Evolutionary conservation across 64 coral and sea anemone genomes (phyloP), one percentile per base, ranked within the genome.

Genomic region (Exaiptasia diaphana): DNA sequence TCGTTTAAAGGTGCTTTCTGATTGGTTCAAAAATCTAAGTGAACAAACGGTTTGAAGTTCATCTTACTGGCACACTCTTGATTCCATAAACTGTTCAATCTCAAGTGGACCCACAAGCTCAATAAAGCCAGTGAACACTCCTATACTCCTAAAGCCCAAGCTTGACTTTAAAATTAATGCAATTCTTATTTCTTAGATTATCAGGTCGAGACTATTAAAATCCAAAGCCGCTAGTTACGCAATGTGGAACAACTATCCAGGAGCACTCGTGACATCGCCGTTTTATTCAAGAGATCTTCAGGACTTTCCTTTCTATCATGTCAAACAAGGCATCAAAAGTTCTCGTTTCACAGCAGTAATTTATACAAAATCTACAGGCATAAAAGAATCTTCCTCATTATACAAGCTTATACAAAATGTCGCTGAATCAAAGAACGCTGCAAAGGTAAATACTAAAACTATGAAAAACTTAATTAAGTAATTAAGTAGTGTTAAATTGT

Each of bases 181-280:
- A n/a, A n/a, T 15, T 37, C 27, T 22, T 56, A 26, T 9, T 31
- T 37, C n/a, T 17, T 36, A 97, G 93, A 58, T 92, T 8, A 97
- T 97, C 20, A 78, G 79, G 33, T 85, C 83, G 23, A 70, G 93
- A 55, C 83, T 97, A 79, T 42, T 72, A 11, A 87, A 71, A 63
- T 83, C 73, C 29, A 88, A 73, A 31, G 70, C 84, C 23, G 79
- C 74, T 33, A 75, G 67, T 28, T 53, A 71, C 2, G 68, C 75
- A 15, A 63, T 85, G 53, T 97, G 93, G 93, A 97, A 97, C 79
- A 70, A 86, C 3, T 97, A 87, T 73, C 93, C 93, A 13, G 94
- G 94, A 24, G 62, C 63, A 9, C 75, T 97, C 22, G 67, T 87
- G 1, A 20, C 49, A 13, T 65, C 74, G 40, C 73, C 76, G 13